Percentiles rank a stretch among this genome's conserved stretches.
Evolutionary conservation across 2,797 vertebrate species (phyloP).

Genomic region (Phalanger gymnotis): DNA sequence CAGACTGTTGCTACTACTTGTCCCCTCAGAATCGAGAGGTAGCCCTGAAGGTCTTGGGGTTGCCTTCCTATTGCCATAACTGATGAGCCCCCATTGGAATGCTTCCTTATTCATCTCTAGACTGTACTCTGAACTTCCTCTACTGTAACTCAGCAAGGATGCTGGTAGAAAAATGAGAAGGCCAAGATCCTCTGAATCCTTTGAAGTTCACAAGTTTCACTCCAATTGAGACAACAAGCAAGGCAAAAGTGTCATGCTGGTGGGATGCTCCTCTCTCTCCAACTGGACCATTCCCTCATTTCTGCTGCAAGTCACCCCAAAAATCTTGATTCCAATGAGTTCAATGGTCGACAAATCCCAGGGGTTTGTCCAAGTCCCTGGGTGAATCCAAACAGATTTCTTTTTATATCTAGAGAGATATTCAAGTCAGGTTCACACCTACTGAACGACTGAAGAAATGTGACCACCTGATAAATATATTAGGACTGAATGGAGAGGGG

Average conservation of each 20-base stretch:
- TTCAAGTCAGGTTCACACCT: neutral
- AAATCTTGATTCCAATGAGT: neutral
- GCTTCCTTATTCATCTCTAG: neutral
- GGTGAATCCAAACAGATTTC: neutral
- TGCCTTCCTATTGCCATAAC: neutral
- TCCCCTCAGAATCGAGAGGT: neutral
- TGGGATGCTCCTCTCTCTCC: neutral
- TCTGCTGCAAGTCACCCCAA: neutral
- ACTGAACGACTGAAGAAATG: neutral
- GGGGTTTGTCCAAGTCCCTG: neutral
- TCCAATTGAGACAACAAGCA: neutral
- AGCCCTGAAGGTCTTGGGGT: neutral
- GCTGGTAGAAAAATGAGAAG: neutral
- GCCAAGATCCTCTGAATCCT: neutral
- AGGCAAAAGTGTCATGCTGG: neutral
- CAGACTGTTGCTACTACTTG: neutral
- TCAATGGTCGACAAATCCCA: neutral
- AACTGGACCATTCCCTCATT: neutral
- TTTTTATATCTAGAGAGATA: neutral
- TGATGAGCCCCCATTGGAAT: neutral
- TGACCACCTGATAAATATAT: neutral
- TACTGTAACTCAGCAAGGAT: neutral
- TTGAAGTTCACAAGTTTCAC: neutral
- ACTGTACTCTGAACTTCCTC: neutral
- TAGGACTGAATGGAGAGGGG: neutral